Evolutionary conservation across 1,140 invertebrate genomes (phyloP).

Genomic region (Ctenoplectra terminalis): DNA sequence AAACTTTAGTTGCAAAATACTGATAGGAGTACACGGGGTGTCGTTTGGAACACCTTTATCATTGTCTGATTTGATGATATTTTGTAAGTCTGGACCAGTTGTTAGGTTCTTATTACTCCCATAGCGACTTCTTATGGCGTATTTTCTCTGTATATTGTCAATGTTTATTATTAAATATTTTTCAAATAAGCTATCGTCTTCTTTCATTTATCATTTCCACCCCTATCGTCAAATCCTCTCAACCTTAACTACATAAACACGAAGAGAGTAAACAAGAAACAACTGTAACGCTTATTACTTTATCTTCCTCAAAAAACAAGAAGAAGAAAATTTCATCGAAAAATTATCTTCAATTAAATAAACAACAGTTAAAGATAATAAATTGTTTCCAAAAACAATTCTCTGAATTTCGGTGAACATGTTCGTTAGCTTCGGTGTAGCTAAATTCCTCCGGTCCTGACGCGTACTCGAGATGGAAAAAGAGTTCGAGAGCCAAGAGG

Average conservation of each 20-base stretch:
- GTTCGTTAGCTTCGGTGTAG: background rate
- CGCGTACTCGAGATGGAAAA: background rate
- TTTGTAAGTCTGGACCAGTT: conserved; percentile 82
- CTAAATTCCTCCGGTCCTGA: background rate
- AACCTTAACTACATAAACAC: background rate
- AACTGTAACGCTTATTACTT: too few species aligned
- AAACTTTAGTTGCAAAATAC: conserved; percentile 71
- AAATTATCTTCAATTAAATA: too few species aligned
- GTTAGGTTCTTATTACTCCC: conserved; percentile 81
- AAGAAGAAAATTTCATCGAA: too few species aligned
- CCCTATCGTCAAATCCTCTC: background rate
- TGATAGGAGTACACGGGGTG: conserved; percentile 72
- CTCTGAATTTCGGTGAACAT: background rate
- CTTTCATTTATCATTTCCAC: too few species aligned
- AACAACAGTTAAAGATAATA: too few species aligned
- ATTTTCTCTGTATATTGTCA: conserved; percentile 83
- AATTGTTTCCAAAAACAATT: background rate
- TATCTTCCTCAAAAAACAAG: too few species aligned
- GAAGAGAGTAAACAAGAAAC: background rate
- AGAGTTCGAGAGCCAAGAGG: background rate
- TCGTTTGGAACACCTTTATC: conserved; percentile 74
- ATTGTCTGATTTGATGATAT: conserved; percentile 81
- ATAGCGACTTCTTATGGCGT: conserved; percentile 82
- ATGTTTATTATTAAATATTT: conserved; percentile 83
- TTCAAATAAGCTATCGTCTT: conserved; percentile 75